Conservation (phyloP, 2,113 vertebrate genomes). For the Chrysemys picta region DNA sequence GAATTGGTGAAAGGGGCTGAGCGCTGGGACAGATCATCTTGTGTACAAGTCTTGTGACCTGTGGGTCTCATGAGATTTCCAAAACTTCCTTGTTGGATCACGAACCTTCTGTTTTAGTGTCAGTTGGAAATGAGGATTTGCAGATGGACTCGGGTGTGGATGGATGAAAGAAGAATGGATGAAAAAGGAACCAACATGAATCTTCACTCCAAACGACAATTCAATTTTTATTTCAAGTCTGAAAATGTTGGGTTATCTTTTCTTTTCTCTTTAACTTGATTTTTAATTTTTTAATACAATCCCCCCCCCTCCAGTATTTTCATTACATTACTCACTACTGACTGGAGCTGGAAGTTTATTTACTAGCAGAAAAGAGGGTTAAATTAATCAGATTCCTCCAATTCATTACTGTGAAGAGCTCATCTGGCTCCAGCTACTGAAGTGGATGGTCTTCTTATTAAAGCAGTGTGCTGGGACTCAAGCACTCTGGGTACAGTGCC, state of each 20-base stretch:
- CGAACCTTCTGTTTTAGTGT: background rate
- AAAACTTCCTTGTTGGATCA: background rate
- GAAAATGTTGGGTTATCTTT: too few relatives aligned
- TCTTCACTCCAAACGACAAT: background rate
- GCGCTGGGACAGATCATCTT: background rate
- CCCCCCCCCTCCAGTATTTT: background rate
- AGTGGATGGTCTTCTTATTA: background rate
- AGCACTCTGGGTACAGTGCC: background rate
- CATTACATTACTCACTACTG: background rate
- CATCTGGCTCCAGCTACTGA: background rate
- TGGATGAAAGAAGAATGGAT: background rate
- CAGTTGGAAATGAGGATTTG: background rate
- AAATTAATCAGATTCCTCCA: background rate
- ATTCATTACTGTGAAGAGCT: background rate
- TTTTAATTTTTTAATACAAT: too few relatives aligned
- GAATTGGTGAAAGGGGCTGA: background rate
- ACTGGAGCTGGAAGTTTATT: background rate
- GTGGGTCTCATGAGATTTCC: background rate
- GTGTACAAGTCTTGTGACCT: background rate
- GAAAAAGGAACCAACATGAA: background rate
- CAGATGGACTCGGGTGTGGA: background rate
- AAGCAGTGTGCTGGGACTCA: accelerated
- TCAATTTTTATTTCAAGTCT: background rate
- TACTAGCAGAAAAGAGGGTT: background rate
- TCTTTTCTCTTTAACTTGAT: too few relatives aligned